Conservation (phyloP, 2,797 vertebrate genomes). For the Aplochiton taeniatus region DNA sequence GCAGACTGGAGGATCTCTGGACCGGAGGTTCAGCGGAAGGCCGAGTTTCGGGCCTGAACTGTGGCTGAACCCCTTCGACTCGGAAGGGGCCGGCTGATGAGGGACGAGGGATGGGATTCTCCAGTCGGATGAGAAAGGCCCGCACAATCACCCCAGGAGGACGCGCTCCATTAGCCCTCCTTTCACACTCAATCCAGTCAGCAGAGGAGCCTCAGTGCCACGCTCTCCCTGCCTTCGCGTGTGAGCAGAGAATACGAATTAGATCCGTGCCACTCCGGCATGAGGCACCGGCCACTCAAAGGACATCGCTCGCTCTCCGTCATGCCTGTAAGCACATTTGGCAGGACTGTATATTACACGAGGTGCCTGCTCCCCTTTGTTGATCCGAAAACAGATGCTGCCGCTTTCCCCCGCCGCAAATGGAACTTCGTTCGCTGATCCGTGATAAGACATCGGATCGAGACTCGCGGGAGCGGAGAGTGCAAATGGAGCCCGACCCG, state of each 20-base stretch:
- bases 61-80: conserved; percentile 4
- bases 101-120: neutral
- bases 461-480: neutral
- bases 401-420: neutral
- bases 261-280: conserved; percentile 6
- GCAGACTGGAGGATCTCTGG: neutral
- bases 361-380: neutral
- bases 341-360: neutral
- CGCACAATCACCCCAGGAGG: neutral
- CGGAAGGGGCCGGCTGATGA: neutral
- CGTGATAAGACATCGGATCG: conserved; percentile 5
- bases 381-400: conserved; percentile 7
- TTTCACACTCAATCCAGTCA: conserved; percentile 1
- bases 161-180: conserved; percentile 1
- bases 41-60: conserved; percentile 7
- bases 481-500: neutral
- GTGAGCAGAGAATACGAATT: conserved; percentile 15
- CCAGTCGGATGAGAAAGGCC: neutral
- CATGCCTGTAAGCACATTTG: neutral
- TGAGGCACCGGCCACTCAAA: neutral
- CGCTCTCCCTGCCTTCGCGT: neutral
- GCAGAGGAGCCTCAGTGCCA: neutral
- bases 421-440: conserved; percentile 5
- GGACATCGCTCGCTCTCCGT: neutral
- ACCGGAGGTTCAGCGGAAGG: neutral